phyloP scores from a whole-genome alignment of 2,797 vertebrate genomes.

The Thamnophis elegans region DNA sequence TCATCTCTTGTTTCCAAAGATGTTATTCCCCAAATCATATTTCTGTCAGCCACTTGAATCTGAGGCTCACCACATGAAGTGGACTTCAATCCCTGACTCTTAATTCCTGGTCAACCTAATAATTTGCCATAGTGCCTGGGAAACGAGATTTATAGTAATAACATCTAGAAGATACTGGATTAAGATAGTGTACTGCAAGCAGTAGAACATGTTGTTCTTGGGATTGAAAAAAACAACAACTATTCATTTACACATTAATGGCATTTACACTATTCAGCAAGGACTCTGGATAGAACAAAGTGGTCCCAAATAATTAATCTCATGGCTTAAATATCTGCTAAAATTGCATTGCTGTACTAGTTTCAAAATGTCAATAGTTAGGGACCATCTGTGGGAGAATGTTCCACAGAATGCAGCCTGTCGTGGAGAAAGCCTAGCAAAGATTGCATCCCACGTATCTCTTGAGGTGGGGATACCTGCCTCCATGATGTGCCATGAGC shows the following conservation, averaged over 20 bases:
- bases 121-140: background rate
- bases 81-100: background rate
- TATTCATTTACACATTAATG: background rate
- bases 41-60: background rate
- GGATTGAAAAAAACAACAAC: background rate
- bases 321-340: background rate
- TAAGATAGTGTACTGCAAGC: background rate
- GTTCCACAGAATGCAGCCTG: background rate
- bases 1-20: background rate
- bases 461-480: background rate
- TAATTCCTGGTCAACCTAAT: background rate
- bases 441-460: background rate
- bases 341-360: background rate
- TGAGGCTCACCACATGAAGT: background rate
- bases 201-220: background rate
- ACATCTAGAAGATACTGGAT: background rate
- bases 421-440: background rate
- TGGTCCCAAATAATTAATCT: background rate
- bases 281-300: background rate
- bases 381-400: background rate
- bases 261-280: background rate
- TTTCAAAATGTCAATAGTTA: background rate
- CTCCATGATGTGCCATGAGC: background rate
- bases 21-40: background rate
- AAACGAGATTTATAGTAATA: background rate